Evolutionary conservation across 2,888 invertebrate genomes (phyloP), one percentile per base, ranked within the genome.

Genomic region (Bellardia pandia): DNA sequence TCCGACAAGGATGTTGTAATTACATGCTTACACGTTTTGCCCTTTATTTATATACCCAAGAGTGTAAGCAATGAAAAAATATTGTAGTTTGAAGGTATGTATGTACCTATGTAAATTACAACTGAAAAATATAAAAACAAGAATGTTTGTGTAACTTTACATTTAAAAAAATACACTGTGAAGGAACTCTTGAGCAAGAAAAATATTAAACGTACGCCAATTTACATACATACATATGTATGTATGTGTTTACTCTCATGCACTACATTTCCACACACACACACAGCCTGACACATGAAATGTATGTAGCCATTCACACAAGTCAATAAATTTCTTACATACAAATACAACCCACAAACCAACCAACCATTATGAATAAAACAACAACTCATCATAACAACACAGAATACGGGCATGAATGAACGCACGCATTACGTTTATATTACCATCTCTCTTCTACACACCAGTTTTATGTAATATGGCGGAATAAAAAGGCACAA

Each of bases 301-400:
- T 51, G 51, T 14, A 42, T 56, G 40, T n/a, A 37, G 9, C 14
- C 68, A 69, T 60, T 45, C 58, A 48, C 48, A 71, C 23, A 72
- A 72, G 33, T 53, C 14, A 80, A 72, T 64, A 60, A 58, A 69
- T 37, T 37, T 60, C 30, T 30, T 62, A 71, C n/a, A 80, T 71
- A 53, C 64, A 60, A 53, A 64, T 62, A 72, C 80, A 78, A 68
- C 77, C 77, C 68, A 78, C 77, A 64, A 80, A 13, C 8, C 64
- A 80, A 64, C 72, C 62, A 72, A 64, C 64, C 64, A 72, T 69
- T 48, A 69, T 48, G 1, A 77, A 30, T 11, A 66, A 30, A 37
- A 9, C 71, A 79, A 45, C 1, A 45, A 45, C n/a, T n/a, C n/a
- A 51, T 14, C 2, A 8, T 2, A 76, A 23, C 16, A 64, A 45